Base-by-base conservation (phyloP, 2,113 vertebrate species). In the Hoplias malabaricus region DNA sequence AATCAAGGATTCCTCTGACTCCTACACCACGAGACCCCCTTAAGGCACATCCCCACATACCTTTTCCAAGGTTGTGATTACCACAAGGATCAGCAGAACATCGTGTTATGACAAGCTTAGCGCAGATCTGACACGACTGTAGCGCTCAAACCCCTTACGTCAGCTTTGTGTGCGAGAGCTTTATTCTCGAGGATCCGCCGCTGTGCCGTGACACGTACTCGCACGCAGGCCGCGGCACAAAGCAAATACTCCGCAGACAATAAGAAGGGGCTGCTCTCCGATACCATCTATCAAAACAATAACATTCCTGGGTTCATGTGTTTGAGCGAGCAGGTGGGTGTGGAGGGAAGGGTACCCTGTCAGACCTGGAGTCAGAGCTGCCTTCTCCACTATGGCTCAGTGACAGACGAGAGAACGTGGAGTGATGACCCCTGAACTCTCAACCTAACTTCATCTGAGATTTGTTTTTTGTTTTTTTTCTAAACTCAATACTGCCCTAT, bases 241-340 rank as follows among this genome's bases (percentile, higher is more conserved):
- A 9, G 14, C 3, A 66, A 59, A 56, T 38, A 21, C 73, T 57
- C 25, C 12, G 3, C 25, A 34, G 34, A 62, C 38, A 56, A 56
- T 48, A 29, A 72, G 48, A 65, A 63, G 0, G 4, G 56, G 34
- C 14, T 0, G 4, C 23, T 61, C 43, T 31, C 31, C 10, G 76
- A 69, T 67, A 69, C 38, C 36, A 73, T 78, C 74, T 68, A 25
- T 16, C 40, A 50, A 73, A 77, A 68, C 61, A 48, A 67, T 73
- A 81, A 77, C 79, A 71, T 11, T 1, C 25, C 48, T 50, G 13
- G 23, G 25, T 34, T 74, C 23, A 70, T 80, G 29, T 63, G 0
- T 50, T 38, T 62, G 40, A 66, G 38, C 56, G 19, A 43, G 56
- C 65, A 34, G 40, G 62, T 59, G 19, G 31, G 21, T 4, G 16